Base-by-base conservation (phyloP, 2,888 invertebrate species). In the Heliconius hortense region DNA sequence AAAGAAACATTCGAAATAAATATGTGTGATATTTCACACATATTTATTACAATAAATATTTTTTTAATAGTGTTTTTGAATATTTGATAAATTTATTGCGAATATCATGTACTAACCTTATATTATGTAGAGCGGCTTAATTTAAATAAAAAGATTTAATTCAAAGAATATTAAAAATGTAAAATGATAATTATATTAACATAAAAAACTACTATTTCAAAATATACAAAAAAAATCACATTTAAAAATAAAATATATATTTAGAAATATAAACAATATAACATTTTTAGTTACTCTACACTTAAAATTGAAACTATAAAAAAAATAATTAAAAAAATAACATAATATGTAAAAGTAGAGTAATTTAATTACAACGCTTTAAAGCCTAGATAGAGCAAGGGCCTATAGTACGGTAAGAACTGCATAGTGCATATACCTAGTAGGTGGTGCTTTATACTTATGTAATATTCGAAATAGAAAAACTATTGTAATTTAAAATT, bases 341-440 rank as follows among this genome's bases (percentile, higher is more conserved):
- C n/a, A 13, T 31, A 15, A 18, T 66, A 66, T 66, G 15, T 66
- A 24, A 43, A 66, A 43, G 3, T 39, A 43, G 66, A 66, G 66
- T 66, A 66, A 66, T 66, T 66, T 66, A 66, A 66, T 66, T 66
- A 66, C 66, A 5, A 69, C 35, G 31, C 56, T 56, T 69, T 35
- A 31, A 35, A 69, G 56, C 35, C 56, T 69, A 69, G 53, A 69
- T 56, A 31, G 53, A 24, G 69, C 69, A 56, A 69, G 68, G 68
- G 69, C 56, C 69, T 56, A 56, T 56, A 69, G 69, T 62, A 71
- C 39, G 62, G 43, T 21, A 43, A 71, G 70, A 71, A 71, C 71
- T 71, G 71, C 71, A 66, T 8, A 43, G 39, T 66, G 66, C 66
- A 66, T 24, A 15, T 15, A 66, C 66, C 66, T 24, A 43, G 24